A percentile compares a stretch with the other conserved stretches of the same genome.
phyloP scores from a whole-genome alignment of 1,140 invertebrate species.

The Oreohelix idahoensis region DNA sequence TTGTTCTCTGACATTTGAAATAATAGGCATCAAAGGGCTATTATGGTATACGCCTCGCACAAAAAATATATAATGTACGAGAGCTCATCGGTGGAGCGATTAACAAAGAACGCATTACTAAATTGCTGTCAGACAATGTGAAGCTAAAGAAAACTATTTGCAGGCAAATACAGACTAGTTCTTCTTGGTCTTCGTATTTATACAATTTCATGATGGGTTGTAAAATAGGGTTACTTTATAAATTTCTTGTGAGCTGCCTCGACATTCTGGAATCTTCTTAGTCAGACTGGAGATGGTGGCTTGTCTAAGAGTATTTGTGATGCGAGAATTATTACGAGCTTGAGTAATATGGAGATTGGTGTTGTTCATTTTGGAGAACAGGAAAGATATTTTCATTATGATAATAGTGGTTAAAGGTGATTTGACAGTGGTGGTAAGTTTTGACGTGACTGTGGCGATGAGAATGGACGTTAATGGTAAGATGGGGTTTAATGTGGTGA shows the following conservation, averaged over 20 bases:
- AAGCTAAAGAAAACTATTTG: not conserved
- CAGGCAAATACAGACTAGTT: not conserved
- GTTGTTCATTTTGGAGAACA: too few species aligned
- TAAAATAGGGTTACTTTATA: not conserved
- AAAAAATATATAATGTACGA: not conserved
- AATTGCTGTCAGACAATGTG: not conserved
- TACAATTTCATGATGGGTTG: not conserved
- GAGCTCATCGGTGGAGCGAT: not conserved
- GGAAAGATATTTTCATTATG: too few species aligned
- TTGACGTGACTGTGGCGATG: too few species aligned
- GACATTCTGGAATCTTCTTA: not conserved
- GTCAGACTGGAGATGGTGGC: too few species aligned
- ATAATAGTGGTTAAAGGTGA: too few species aligned
- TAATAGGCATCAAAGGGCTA: conserved; percentile 8
- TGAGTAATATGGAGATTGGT: too few species aligned
- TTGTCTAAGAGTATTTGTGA: too few species aligned
- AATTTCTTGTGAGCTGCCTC: not conserved
- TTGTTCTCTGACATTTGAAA: not conserved
- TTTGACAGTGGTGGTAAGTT: too few species aligned
- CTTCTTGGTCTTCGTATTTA: not conserved
- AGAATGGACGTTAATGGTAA: too few species aligned
- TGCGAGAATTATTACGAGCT: too few species aligned
- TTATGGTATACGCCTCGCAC: not conserved
- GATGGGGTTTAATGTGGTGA: too few species aligned
- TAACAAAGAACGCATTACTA: conserved; percentile 5